These are phyloP conservation scores for Oenanthe melanoleuca DNA, from an alignment of 2,113 vertebrate genomes.

Conservation along the genomic window DNA sequence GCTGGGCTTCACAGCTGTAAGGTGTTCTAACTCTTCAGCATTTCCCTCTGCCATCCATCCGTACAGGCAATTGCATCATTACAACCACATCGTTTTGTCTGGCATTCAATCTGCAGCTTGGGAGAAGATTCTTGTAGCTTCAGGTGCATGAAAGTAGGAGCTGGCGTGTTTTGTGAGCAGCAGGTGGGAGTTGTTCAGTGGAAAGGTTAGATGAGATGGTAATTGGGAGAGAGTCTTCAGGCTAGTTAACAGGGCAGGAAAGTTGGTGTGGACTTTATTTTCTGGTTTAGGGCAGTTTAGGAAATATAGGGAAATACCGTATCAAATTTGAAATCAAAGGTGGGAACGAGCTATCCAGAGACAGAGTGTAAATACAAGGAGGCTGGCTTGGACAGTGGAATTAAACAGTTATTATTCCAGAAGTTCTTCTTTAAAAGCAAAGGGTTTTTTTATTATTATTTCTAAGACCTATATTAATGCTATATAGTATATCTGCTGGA, in stretches of 20 bases:
- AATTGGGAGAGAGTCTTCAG: slow-evolving; percentile 25
- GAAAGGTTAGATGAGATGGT: slow-evolving; percentile 18
- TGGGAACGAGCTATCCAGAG: not conserved
- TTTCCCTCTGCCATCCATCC: not conserved
- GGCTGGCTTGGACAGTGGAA: not conserved
- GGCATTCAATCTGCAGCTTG: not conserved
- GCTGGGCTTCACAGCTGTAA: not conserved
- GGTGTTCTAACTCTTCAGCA: not conserved
- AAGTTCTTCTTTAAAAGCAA: not conserved
- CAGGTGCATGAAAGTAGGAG: slow-evolving; percentile 23
- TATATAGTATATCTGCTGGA: not conserved
- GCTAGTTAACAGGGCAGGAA: slow-evolving; percentile 1
- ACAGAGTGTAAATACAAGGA: not conserved
- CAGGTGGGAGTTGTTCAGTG: slow-evolving; percentile 4
- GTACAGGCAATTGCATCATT: not conserved
- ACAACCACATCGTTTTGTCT: not conserved
- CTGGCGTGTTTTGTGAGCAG: not conserved
- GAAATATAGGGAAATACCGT: not conserved
- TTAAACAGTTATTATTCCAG: not conserved
- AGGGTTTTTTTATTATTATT: rapidly evolving
- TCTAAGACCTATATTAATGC: not conserved
- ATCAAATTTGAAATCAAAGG: not conserved
- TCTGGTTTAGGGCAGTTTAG: not conserved
- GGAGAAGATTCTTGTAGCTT: slow-evolving; percentile 34
- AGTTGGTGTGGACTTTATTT: not conserved